These are phyloP conservation scores for Paradoxurus hermaphroditus DNA, from an alignment of 2,113 vertebrate species.

Conservation along the genomic window DNA sequence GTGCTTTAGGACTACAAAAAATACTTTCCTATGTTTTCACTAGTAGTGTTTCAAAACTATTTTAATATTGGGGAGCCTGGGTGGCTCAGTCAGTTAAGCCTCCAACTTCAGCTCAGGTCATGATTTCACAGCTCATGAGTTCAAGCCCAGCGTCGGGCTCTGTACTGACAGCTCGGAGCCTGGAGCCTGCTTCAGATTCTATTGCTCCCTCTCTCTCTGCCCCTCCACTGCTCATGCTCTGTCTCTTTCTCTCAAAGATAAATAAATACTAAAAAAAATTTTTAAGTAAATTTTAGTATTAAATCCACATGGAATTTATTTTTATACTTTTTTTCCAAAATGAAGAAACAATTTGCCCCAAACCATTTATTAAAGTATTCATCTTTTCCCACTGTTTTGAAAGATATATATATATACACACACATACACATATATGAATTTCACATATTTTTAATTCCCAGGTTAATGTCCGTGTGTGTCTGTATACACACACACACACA, in stretches of 20 bases:
- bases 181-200: neutral
- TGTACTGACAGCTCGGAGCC: neutral
- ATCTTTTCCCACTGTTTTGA: neutral
- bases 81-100: neutral
- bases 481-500: neutral
- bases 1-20: constrained; percentile 13
- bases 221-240: neutral
- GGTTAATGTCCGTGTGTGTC: no score
- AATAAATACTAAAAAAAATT: neutral
- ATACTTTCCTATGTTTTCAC: neutral
- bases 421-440: neutral
- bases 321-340: neutral
- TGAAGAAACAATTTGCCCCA: neutral
- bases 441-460: no score
- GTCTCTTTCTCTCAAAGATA: neutral
- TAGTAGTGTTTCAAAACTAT: neutral
- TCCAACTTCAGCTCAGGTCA: neutral
- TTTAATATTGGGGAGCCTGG: neutral
- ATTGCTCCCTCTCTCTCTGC: neutral
- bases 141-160: neutral
- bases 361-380: constrained; percentile 15
- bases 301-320: neutral
- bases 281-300: neutral
- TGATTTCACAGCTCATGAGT: neutral
- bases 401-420: neutral